Percentiles rank a stretch among this genome's conserved stretches.
These are phyloP conservation scores for Montipora capricornis DNA, from an alignment of 64 coral and sea anemone genomes.

Conservation along the genomic window DNA sequence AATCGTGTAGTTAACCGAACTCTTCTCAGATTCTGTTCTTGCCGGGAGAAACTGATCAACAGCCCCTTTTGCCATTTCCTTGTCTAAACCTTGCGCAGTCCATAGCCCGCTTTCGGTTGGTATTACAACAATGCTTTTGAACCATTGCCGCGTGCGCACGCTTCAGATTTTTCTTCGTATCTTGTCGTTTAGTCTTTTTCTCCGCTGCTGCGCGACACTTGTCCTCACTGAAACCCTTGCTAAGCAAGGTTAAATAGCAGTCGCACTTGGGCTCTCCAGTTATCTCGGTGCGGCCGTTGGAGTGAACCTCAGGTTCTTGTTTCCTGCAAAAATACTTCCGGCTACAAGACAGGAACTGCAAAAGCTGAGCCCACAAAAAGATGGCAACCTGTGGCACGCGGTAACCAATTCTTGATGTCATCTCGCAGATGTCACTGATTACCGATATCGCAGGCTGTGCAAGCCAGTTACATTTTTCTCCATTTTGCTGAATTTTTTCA, in stretches of 20 bases:
- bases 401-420: background rate
- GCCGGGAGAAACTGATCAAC: background rate
- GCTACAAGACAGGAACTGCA: constrained; percentile 22
- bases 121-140: background rate
- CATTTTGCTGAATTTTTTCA: background rate
- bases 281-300: background rate
- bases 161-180: constrained; percentile 30
- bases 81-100: background rate
- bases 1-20: no score
- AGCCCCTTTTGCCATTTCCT: constrained; percentile 10
- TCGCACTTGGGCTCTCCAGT: background rate
- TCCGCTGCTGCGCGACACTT: background rate
- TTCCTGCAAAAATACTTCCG: background rate
- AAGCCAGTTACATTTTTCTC: background rate
- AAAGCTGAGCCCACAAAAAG: constrained; percentile 24
- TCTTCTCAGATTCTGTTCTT: no score
- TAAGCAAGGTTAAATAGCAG: background rate
- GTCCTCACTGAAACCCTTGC: constrained; percentile 15
- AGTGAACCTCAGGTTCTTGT: background rate
- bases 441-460: background rate
- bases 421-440: constrained; percentile 37
- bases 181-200: constrained; percentile 15
- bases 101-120: constrained; percentile 38
- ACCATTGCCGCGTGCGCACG: background rate
- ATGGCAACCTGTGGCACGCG: constrained; percentile 5